These are phyloP conservation scores for Hirundo rustica DNA, from an alignment of 2,797 vertebrate species.

Conservation along the genomic window DNA sequence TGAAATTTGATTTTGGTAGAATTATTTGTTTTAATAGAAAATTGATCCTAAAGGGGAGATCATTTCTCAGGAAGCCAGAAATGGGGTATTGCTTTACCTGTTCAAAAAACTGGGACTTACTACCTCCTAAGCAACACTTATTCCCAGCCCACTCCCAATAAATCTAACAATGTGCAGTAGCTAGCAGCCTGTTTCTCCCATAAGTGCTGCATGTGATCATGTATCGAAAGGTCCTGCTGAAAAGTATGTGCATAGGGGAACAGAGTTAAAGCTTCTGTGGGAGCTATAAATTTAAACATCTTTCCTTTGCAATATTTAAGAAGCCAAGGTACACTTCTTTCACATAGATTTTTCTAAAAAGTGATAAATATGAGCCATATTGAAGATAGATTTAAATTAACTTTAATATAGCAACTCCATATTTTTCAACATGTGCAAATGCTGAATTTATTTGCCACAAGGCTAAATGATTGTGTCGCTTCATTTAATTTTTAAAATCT, in stretches of 20 bases:
- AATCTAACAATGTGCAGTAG: not conserved
- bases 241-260: not conserved
- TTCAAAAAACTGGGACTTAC: not conserved
- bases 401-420: not conserved
- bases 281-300: not conserved
- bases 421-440: not conserved
- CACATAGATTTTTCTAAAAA: not conserved
- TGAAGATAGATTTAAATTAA: not conserved
- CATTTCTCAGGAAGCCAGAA: not conserved
- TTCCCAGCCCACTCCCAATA: not conserved
- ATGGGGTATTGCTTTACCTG: not conserved
- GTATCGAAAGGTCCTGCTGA: not conserved
- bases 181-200: not conserved
- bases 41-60: not conserved
- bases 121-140: not conserved
- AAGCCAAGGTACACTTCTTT: not conserved
- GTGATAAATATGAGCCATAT: not conserved
- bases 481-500: not conserved
- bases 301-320: not conserved
- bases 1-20: not conserved
- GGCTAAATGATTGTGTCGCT: not conserved
- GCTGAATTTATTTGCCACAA: not conserved
- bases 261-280: not conserved
- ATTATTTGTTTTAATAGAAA: constrained; percentile 9
- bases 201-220: not conserved